Evolutionary conservation across 2,113 vertebrate genomes (phyloP), one percentile per base, ranked within the genome.

Genomic region (Anthoscopus minutus): DNA sequence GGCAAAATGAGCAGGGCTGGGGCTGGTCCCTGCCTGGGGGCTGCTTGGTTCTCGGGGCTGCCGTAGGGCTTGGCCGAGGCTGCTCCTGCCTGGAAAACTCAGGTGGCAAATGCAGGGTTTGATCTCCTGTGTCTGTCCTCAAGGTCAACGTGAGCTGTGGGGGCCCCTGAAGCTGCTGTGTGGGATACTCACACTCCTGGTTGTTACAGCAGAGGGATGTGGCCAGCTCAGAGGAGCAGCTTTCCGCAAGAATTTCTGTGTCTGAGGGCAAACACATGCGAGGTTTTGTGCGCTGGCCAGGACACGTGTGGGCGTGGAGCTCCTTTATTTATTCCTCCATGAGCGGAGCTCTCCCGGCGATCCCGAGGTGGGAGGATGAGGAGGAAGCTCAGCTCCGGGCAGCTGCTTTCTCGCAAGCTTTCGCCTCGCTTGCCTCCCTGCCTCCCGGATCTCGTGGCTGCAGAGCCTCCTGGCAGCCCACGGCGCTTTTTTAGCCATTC

Each of bases 21-120:
- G 38, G 24, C 81, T 82, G 56, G 12, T 11, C 22, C 42, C 31
- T 57, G 47, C 38, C 2, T 1, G 8, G 48, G 25, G 23, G 33
- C 42, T 73, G 22, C 78, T 69, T 1, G 0, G 12, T 30, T 44
- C 10, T 10, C 3, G 1, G 3, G 15, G 21, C 37, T 66, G 45
- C 50, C 6, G 2, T 4, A 10, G 31, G 60, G 33, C 84, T 83
- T 57, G 62, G 42, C 45, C 0, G 0, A 24, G 30, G 58, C 13
- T 74, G 8, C 35, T 70, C 37, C 47, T 66, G 17, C 30, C 37
- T 3, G 44, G 42, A 69, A 40, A 73, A 33, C 20, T 76, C 42
- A 0, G 1, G 13, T 13, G 47, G 30, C 5, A 53, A 51, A 28
- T 1, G 3, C 28, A 6, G 57, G 23, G 7, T 84, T 42, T 24